Evolutionary conservation across 2,888 invertebrate genomes (phyloP).

Genomic region (Oeneis ivallda): DNA sequence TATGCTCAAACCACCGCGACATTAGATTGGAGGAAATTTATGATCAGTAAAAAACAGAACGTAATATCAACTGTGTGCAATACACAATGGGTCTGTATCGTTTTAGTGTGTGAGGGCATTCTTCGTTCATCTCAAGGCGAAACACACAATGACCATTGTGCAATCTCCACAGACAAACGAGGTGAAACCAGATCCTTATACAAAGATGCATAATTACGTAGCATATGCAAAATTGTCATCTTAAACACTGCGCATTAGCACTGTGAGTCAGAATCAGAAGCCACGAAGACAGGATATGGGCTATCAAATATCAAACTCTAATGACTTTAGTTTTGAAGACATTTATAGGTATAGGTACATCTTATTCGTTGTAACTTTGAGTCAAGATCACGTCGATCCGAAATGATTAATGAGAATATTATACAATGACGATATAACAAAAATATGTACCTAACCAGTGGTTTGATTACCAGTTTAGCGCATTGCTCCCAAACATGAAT

Average conservation of each 20-base stretch:
- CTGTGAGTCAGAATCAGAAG: conserved; percentile 15
- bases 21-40: not conserved
- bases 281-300: conserved; percentile 7
- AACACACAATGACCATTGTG: conserved; percentile 72
- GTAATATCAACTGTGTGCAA: conserved; percentile 34
- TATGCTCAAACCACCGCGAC: conserved; percentile 16
- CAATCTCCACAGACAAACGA: conserved; percentile 52
- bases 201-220: conserved; percentile 40
- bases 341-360: not conserved
- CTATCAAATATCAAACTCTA: not conserved
- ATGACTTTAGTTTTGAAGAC: not conserved
- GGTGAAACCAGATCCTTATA: conserved; percentile 61
- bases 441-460: too few relatives aligned
- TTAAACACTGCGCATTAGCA: conserved; percentile 22
- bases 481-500: not conserved
- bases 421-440: not conserved
- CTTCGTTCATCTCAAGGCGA: conserved; percentile 57
- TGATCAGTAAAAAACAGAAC: conserved; percentile 29
- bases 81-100: conserved; percentile 62
- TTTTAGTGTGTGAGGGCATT: conserved; percentile 55
- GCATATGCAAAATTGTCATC: conserved; percentile 27
- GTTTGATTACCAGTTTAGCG: not conserved
- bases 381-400: not conserved
- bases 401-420: not conserved
- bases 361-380: not conserved